Conservation (phyloP, 2,888 invertebrate species). For the Lottia scabra region DNA sequence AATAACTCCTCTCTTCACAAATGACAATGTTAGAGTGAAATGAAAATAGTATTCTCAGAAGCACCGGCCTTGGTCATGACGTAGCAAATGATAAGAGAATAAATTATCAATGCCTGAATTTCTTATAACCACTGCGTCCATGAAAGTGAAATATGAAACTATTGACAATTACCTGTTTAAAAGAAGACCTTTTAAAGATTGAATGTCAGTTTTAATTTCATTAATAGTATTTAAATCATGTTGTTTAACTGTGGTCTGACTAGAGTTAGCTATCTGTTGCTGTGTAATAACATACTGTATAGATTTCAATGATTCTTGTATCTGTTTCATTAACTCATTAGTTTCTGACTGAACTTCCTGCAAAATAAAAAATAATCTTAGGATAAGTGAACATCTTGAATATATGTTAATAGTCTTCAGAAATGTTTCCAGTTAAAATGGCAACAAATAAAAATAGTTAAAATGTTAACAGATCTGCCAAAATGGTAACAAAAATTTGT, state of each 20-base stretch:
- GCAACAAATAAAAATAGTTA: no score
- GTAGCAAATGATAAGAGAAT: no score
- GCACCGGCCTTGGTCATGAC: no score
- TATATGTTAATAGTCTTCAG: no score
- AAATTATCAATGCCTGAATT: no score
- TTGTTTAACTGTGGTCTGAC: conserved; percentile 17
- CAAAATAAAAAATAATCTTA: conserved; percentile 19
- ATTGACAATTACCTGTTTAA: conserved; percentile 46
- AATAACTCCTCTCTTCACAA: no score
- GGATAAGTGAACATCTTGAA: no score
- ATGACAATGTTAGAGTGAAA: no score
- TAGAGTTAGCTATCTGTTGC: conserved; percentile 7
- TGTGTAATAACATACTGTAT: not conserved
- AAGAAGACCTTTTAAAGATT: conserved; percentile 55
- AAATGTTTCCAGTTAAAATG: no score
- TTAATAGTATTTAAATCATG: conserved; percentile 38
- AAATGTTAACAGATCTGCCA: no score
- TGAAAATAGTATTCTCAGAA: no score
- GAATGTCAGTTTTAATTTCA: conserved; percentile 54
- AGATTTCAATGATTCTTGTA: not conserved
- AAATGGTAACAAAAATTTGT: no score
- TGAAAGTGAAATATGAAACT: not conserved
- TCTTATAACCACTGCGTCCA: not conserved
- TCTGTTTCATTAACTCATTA: not conserved
- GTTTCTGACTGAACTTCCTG: conserved; percentile 19